Percentiles rank a stretch among this genome's conserved stretches.
These are phyloP conservation scores for Turdus rufiventris DNA, from an alignment of 2,113 vertebrate species.

Conservation along the genomic window DNA sequence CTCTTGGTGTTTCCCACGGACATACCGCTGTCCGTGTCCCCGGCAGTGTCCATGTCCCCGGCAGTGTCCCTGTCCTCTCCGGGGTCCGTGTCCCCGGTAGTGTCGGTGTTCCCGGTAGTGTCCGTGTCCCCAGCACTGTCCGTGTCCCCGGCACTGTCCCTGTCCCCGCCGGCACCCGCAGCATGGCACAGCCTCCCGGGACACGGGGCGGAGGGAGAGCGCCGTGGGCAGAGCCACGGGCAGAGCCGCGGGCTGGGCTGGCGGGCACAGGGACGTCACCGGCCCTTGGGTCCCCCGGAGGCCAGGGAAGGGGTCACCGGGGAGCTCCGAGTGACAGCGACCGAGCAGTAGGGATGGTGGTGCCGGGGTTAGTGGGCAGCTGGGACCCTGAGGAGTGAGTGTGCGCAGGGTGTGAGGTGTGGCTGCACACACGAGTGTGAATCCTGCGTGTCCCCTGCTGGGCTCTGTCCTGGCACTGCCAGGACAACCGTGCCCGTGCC, in stretches of 20 bases:
- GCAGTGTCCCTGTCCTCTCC: no score
- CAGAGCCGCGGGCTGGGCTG: background rate
- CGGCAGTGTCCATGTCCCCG: no score
- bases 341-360: fast-evolving
- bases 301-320: background rate
- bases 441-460: background rate
- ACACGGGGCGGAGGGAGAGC: background rate
- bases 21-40: background rate
- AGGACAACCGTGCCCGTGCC: background rate
- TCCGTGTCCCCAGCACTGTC: background rate
- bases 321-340: background rate
- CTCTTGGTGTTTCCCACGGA: background rate
- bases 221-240: constrained; percentile 1
- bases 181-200: background rate
- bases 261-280: background rate
- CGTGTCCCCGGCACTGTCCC: background rate
- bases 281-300: background rate
- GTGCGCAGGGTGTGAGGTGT: background rate
- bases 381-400: background rate
- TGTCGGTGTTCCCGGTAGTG: background rate
- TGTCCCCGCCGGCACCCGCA: background rate
- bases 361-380: fast-evolving
- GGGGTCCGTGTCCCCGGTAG: no score
- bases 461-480: background rate
- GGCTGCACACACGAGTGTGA: background rate